These are phyloP conservation scores for Salmo trutta DNA, from an alignment of 2,797 vertebrate species.

Conservation along the genomic window DNA sequence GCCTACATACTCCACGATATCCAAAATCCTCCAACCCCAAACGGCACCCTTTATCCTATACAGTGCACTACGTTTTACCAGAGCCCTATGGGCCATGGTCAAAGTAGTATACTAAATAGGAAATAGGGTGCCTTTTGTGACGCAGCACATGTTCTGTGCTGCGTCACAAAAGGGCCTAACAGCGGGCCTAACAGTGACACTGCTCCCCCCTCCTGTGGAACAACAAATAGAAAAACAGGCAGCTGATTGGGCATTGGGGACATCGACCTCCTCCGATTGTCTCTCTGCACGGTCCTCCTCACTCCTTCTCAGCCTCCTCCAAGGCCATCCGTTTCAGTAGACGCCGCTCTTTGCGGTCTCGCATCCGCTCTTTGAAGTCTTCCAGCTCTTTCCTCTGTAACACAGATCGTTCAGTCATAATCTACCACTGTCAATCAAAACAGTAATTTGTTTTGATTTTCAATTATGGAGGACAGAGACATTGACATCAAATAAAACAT, in stretches of 20 bases:
- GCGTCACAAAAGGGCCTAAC: no score
- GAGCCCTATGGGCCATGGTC: not conserved
- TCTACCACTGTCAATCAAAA: not conserved
- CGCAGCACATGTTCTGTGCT: not conserved
- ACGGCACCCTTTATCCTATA: not conserved
- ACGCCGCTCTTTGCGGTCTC: constrained; percentile 73
- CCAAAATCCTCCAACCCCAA: not conserved
- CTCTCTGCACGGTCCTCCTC: constrained; percentile 30
- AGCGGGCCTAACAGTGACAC: not conserved
- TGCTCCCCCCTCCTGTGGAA: not conserved
- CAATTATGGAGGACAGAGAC: not conserved
- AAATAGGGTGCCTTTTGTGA: not conserved
- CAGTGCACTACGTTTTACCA: not conserved
- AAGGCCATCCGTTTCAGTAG: constrained; percentile 59
- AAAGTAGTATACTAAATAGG: not conserved
- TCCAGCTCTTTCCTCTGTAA: constrained; percentile 82
- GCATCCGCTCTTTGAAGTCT: constrained; percentile 82
- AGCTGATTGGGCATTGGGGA: not conserved
- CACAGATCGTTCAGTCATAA: constrained; percentile 8
- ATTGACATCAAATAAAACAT: not conserved
- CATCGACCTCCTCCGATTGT: not conserved
- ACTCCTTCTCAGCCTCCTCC: constrained; percentile 45
- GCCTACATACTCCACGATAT: not conserved
- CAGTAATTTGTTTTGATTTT: not conserved
- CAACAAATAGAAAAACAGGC: not conserved